Evolutionary conservation across 2,888 invertebrate genomes (phyloP).

Genomic region (Sesia apiformis): DNA sequence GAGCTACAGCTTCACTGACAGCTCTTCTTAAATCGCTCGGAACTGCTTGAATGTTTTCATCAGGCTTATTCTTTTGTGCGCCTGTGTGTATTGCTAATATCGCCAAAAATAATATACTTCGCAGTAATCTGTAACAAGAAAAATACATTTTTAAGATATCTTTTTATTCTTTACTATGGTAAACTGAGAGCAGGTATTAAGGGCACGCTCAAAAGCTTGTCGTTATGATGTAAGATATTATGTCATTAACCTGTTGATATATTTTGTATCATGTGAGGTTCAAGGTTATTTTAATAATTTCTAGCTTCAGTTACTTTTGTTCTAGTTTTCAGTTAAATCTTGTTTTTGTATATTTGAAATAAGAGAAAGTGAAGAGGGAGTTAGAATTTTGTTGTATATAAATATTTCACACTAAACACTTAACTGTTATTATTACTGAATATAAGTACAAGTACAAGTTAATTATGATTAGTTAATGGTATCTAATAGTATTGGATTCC

Average conservation of each 20-base stretch:
- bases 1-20: slow-evolving; percentile 59
- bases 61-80: slow-evolving; percentile 46
- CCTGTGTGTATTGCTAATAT: slow-evolving; percentile 23
- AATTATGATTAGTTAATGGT: no score
- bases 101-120: slow-evolving; percentile 45
- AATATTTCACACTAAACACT: no score
- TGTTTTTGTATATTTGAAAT: no score
- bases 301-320: no score
- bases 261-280: neutral
- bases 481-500: no score
- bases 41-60: slow-evolving; percentile 52
- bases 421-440: no score
- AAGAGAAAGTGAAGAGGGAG: no score
- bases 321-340: no score
- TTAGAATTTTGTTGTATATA: no score
- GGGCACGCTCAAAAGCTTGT: neutral
- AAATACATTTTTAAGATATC: neutral
- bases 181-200: neutral
- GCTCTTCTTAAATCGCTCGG: slow-evolving; percentile 59
- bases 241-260: neutral
- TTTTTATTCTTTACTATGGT: neutral
- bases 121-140: slow-evolving; percentile 50
- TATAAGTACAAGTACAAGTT: no score
- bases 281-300: neutral
- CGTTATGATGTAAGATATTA: neutral